These are phyloP conservation scores for Boloria selene DNA, from an alignment of 2,888 invertebrate species.

Conservation along the genomic window DNA sequence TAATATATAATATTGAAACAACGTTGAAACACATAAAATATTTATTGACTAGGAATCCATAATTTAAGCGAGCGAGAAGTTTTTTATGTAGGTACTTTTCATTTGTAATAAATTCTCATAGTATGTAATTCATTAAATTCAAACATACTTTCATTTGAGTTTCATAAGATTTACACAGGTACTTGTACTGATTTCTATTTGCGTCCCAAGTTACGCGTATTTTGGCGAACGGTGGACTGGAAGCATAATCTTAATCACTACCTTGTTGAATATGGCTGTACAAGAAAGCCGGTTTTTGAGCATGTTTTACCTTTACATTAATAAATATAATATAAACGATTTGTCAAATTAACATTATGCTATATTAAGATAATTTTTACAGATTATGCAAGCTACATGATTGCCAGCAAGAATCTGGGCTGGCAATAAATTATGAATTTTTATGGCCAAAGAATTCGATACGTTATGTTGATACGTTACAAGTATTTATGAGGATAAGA, in stretches of 20 bases:
- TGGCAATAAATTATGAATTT: slow-evolving; percentile 26
- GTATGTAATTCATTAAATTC: too few relatives aligned
- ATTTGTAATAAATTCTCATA: too few relatives aligned
- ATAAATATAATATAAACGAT: slow-evolving; percentile 29
- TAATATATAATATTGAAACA: too few relatives aligned
- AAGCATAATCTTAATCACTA: neutral
- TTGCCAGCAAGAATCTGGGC: slow-evolving; percentile 22
- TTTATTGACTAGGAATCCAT: too few relatives aligned
- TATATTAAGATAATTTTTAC: slow-evolving; percentile 26
- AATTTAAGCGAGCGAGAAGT: too few relatives aligned
- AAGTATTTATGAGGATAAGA: slow-evolving; percentile 9
- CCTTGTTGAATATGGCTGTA: slow-evolving; percentile 15
- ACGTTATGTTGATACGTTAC: slow-evolving; percentile 6
- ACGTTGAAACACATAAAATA: too few relatives aligned
- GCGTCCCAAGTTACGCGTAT: neutral
- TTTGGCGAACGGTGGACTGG: slow-evolving; percentile 1
- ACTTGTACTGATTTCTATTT: neutral
- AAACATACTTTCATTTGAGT: too few relatives aligned
- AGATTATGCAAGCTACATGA: slow-evolving; percentile 28
- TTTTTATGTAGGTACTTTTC: too few relatives aligned
- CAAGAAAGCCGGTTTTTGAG: slow-evolving; percentile 28
- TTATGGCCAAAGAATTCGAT: slow-evolving; percentile 18
- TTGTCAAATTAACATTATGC: slow-evolving; percentile 38
- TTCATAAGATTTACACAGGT: too few relatives aligned
- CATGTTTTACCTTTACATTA: slow-evolving; percentile 26